These are phyloP conservation scores for Telmatochromis brachygnathus DNA, from an alignment of 2,113 vertebrate species.

Conservation along the genomic window DNA sequence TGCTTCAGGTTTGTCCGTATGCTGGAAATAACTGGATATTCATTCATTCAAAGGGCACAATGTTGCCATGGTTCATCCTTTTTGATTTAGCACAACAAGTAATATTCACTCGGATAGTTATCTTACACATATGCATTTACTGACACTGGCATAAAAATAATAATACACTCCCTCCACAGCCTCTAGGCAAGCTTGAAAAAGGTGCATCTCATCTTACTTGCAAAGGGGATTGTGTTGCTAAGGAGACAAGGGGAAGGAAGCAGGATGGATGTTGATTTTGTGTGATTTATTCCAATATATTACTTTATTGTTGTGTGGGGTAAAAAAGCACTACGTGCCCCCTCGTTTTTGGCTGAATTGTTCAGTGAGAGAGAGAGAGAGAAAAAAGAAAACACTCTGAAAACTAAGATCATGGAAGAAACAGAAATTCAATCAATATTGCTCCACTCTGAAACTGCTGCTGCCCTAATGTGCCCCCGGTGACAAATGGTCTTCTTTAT, in stretches of 20 bases:
- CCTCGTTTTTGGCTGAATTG: background rate
- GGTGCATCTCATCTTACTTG: slow-evolving; percentile 50
- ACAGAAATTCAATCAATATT: slow-evolving; percentile 15
- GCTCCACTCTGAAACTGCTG: background rate
- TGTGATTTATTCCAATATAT: slow-evolving; percentile 46
- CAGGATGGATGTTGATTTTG: slow-evolving; percentile 33
- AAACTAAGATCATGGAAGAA: slow-evolving; percentile 18
- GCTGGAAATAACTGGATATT: background rate
- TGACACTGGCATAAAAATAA: background rate
- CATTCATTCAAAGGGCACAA: background rate
- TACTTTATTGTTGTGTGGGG: slow-evolving; percentile 31
- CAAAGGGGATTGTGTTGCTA: slow-evolving; percentile 60
- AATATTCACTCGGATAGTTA: background rate
- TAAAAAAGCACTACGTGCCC: slow-evolving; percentile 12
- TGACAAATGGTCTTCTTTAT: slow-evolving; percentile 7
- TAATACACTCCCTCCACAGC: background rate
- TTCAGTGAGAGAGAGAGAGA: background rate
- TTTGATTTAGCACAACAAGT: background rate
- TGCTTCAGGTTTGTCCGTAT: background rate
- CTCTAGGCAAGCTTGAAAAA: slow-evolving; percentile 26
- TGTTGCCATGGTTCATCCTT: background rate
- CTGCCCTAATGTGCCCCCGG: background rate
- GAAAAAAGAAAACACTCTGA: slow-evolving; percentile 15
- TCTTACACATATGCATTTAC: background rate
- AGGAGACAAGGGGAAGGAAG: slow-evolving; percentile 51